Percentiles rank a stretch among this genome's conserved stretches.
phyloP scores from a whole-genome alignment of 2,888 invertebrate species.

The Dendrolimus pini region DNA sequence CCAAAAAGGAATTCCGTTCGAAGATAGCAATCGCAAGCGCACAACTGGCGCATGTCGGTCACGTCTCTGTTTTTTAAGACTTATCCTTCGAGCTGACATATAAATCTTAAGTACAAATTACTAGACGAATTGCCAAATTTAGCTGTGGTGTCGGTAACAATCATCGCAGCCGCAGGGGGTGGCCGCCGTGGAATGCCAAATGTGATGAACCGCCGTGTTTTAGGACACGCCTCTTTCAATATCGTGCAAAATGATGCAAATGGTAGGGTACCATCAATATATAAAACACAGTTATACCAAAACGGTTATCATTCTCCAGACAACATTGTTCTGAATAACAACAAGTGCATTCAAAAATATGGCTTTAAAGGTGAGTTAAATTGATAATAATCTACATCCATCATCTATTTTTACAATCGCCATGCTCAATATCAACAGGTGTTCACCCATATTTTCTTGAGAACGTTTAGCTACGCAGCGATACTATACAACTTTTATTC shows the following conservation, averaged over 20 bases:
- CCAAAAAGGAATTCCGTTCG: background rate
- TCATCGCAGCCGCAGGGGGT: slow-evolving; percentile 36
- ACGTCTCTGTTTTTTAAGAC: slow-evolving; percentile 5
- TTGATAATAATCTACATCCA: too few species aligned
- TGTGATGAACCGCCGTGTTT: slow-evolving; percentile 19
- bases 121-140: slow-evolving; percentile 7
- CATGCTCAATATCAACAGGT: too few species aligned
- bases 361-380: slow-evolving; percentile 27
- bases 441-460: too few species aligned
- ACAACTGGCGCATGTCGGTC: background rate
- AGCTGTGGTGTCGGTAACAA: slow-evolving; percentile 20
- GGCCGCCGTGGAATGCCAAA: slow-evolving; percentile 32
- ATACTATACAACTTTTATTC: too few species aligned
- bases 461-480: too few species aligned
- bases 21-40: background rate
- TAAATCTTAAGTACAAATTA: background rate
- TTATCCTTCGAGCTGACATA: background rate
- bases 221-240: slow-evolving; percentile 30
- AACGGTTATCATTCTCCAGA: slow-evolving; percentile 32
- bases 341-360: slow-evolving; percentile 13
- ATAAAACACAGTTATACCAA: slow-evolving; percentile 31
- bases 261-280: slow-evolving; percentile 39
- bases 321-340: slow-evolving; percentile 20
- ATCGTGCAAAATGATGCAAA: slow-evolving; percentile 30
- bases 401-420: too few species aligned